Percentiles rank a stretch among this genome's conserved stretches.
Evolutionary conservation across 2,113 vertebrate genomes (phyloP).

Genomic region (Sisor rabdophorus): DNA sequence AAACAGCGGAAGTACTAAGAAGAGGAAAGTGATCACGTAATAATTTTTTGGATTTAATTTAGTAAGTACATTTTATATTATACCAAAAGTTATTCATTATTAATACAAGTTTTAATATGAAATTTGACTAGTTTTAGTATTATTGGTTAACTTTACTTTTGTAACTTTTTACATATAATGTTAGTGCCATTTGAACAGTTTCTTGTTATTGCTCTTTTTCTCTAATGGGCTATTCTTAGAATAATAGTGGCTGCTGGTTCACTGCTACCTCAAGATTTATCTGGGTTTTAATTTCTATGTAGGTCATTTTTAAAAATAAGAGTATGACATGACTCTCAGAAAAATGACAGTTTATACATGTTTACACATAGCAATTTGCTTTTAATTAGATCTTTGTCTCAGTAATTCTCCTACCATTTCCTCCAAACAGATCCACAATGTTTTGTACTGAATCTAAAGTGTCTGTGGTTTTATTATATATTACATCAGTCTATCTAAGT

Average conservation of each 20-base stretch:
- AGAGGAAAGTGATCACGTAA: constrained; percentile 1
- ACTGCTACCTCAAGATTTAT: neutral
- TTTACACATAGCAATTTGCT: neutral
- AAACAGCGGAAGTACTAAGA: constrained; percentile 26
- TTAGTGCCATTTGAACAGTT: neutral
- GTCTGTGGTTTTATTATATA: constrained; percentile 46
- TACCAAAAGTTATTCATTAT: no score
- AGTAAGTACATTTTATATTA: neutral
- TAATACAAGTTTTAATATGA: neutral
- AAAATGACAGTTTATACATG: neutral
- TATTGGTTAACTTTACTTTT: neutral
- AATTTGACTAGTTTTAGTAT: neutral
- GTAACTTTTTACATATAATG: neutral
- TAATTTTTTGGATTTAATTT: constrained; percentile 33
- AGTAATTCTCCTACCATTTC: neutral
- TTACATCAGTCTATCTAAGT: constrained; percentile 47
- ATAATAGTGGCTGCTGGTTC: neutral
- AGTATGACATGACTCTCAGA: neutral
- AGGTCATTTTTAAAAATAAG: neutral
- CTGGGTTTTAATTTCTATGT: neutral
- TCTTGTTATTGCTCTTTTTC: neutral
- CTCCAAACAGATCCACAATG: constrained; percentile 47
- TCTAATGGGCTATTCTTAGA: neutral
- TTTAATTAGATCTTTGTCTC: neutral
- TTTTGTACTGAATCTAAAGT: constrained; percentile 28